Base-by-base conservation (phyloP, 2,888 invertebrate genomes). In the Drosophila helvetica region DNA sequence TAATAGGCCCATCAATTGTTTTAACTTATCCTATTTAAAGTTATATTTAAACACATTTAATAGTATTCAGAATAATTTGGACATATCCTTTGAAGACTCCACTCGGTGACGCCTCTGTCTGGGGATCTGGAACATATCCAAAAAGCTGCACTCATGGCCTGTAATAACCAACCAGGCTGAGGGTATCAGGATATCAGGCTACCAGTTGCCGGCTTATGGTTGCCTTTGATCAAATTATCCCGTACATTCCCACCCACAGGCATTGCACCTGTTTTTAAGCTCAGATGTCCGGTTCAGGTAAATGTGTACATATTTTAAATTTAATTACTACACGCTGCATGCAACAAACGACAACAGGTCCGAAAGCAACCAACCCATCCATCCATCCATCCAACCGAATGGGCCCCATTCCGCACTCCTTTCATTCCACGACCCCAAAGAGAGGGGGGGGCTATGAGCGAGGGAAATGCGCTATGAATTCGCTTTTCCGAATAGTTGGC, bases 281-380 rank as follows among this genome's bases (percentile, higher is more conserved):
- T 70, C 81, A 85, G 75, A 74, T 74, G 74, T 77, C 67, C 77
- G 74, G 64, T 67, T 77, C 67, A 74, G 74, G 64, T 67, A 68
- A 62, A 71, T 80, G 72, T 77, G 77, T 78, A 78, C 82, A 84
- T 84, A 84, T 84, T 84, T 86, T 86, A 83, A 83, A 83, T 83
- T 83, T 83, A 83, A 83, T 83, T 83, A 83, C 83, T 84, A 72
- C 68, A 74, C 77, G 65, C 78, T 59, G 74, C 69, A 55, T 62
- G 58, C 66, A 50, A 56, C 73, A 74, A 55, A 66, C 75, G 70
- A 64, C 68, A 52, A 54, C 79, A 86, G 80, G 68, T 78, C 71
- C 84, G 6, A 22, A 66, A 86, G 80, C 69, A 58, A 50, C 46
- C 42, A 48, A 46, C 22, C 42, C 62, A 48, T 53, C 33, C 61